A percentile compares a stretch with the other conserved stretches of the same genome.
Conservation (phyloP, 2,888 invertebrate species). For the Cephus runcator region DNA sequence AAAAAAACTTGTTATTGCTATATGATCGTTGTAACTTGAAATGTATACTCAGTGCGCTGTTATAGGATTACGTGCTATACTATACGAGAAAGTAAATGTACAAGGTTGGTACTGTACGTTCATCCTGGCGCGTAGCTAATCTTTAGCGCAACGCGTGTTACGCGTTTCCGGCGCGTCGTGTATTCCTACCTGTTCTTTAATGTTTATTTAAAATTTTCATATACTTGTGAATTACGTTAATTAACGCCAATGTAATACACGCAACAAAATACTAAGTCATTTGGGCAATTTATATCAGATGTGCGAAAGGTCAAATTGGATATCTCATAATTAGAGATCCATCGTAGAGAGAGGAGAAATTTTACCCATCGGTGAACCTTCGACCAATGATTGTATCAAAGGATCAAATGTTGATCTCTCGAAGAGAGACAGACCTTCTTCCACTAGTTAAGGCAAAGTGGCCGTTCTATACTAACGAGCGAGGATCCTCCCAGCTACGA, state of each 20-base stretch:
- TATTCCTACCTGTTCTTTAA: background rate
- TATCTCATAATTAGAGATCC: background rate
- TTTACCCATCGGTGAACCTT: conserved; percentile 5
- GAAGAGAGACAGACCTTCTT: background rate
- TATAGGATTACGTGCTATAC: background rate
- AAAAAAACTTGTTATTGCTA: background rate
- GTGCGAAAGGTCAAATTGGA: background rate
- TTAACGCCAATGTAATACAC: background rate
- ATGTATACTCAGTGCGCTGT: background rate
- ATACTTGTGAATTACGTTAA: no score
- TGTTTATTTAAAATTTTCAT: background rate
- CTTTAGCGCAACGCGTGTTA: conserved; percentile 11
- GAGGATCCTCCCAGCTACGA: background rate
- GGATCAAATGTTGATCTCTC: background rate
- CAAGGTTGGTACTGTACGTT: background rate
- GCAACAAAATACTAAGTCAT: no score
- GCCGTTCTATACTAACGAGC: background rate
- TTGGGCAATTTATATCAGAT: background rate
- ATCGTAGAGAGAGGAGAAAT: background rate
- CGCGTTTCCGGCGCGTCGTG: conserved; percentile 14
- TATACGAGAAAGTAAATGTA: background rate
- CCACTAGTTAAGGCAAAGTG: background rate
- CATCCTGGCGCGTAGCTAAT: conserved; percentile 15
- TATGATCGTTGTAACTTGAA: background rate
- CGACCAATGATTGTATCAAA: conserved; percentile 10